These are phyloP conservation scores for Papilio helenus DNA, from an alignment of 1,140 invertebrate genomes.

Conservation along the genomic window DNA sequence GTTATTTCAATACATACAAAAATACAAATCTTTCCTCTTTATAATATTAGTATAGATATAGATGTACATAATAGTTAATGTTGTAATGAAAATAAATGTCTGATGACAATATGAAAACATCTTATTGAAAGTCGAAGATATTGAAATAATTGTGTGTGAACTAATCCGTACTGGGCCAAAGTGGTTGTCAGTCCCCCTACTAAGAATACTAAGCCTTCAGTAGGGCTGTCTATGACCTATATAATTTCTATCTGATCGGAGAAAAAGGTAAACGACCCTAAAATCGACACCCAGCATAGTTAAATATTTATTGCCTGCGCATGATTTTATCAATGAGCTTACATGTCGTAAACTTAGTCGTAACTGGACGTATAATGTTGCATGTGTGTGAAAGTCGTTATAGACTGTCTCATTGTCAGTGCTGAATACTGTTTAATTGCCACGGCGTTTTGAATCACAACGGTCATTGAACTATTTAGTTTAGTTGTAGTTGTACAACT, in stretches of 20 bases:
- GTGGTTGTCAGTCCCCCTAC: too few relatives aligned
- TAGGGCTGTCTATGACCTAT: neutral
- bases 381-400: slow-evolving; percentile 36
- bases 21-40: too few relatives aligned
- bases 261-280: neutral
- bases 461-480: slow-evolving; percentile 25
- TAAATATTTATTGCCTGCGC: slow-evolving; percentile 23
- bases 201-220: too few relatives aligned
- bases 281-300: slow-evolving; percentile 12
- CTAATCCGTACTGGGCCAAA: too few relatives aligned
- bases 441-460: slow-evolving; percentile 5
- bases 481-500: neutral
- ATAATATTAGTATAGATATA: too few relatives aligned
- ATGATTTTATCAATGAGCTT: slow-evolving; percentile 39
- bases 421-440: slow-evolving; percentile 34
- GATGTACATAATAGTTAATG: too few relatives aligned
- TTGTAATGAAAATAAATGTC: too few relatives aligned
- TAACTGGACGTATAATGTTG: slow-evolving; percentile 34
- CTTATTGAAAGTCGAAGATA: too few relatives aligned
- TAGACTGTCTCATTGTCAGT: slow-evolving; percentile 21
- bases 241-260: neutral
- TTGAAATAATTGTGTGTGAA: too few relatives aligned
- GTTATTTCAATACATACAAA: too few relatives aligned
- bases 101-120: too few relatives aligned
- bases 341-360: slow-evolving; percentile 36